Evolutionary conservation across 2,797 vertebrate species (phyloP).

Genomic region (Muscicapa comitata): DNA sequence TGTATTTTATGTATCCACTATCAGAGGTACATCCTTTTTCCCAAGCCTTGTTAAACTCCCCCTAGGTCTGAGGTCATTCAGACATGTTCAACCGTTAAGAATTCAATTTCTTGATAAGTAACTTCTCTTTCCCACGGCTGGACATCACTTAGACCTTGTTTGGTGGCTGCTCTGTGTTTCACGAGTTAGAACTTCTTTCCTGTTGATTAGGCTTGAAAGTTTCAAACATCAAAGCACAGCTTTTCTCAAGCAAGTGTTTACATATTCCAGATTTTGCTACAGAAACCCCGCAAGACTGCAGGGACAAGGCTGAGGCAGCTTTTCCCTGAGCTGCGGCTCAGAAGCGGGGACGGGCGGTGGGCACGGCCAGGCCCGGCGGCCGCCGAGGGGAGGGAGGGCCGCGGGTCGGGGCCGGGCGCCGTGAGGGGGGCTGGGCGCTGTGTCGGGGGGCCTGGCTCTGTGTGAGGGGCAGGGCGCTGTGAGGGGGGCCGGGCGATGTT

Average conservation of each 20-base stretch:
- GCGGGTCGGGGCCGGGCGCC: neutral
- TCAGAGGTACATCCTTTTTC: neutral
- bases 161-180: neutral
- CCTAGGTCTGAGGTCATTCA: neutral
- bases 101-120: neutral
- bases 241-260: neutral
- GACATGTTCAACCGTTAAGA: neutral
- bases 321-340: accelerated
- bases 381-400: neutral
- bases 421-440: neutral
- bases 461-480: no score
- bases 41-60: neutral
- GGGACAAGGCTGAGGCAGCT: accelerated
- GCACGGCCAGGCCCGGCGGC: neutral
- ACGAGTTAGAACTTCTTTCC: neutral
- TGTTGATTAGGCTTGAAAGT: neutral
- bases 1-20: neutral
- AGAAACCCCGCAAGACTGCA: neutral
- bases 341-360: accelerated
- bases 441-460: no score
- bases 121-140: neutral
- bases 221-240: neutral
- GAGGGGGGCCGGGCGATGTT: no score
- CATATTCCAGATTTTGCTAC: neutral
- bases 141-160: neutral